Evolutionary conservation across 1,140 invertebrate species (phyloP), one percentile per base, ranked within the genome.

Genomic region (Solen grandis): DNA sequence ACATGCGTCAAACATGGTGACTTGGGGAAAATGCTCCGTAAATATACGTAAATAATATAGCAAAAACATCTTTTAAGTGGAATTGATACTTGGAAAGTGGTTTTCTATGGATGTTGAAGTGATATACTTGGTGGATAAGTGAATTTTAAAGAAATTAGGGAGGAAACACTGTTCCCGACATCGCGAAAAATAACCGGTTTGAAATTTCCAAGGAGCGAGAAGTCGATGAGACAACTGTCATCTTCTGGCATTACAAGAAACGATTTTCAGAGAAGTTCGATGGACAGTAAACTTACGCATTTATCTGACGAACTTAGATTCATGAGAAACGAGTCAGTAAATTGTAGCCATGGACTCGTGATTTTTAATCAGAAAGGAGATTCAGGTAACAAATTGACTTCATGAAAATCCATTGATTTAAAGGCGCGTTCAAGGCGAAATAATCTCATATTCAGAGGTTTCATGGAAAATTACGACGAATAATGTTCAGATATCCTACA

Each of bases 391-490:
- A 62, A 74, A 74, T 74, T 33, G 38, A 36, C 59, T 5, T 55
- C 72, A 8, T 74, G 63, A 19, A 76, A 76, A 31, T 76, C 74
- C 2, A 76, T 76, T n/a, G 60, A 76, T 46, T 25, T 65, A 10
- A 60, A 76, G 16, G 74, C 74, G 27, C 22, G 60, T 25, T 54
- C 60, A 10, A 76, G 74, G 25, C 19, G 74, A 66, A 76, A 65
- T n/a, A n/a, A n/a, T n/a, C n/a, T n/a, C n/a, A n/a, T n/a, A n/a
- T n/a, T n/a, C n/a, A n/a, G n/a, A n/a, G 62, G 74, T 5, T 54
- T 76, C 63, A 38, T 41, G 16, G 72, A 75, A 75, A 75, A 41
- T 46, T 29, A 38, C 10, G 36, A 46, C 2, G 74, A 76, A 25
- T n/a, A 76, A 38, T 76, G 74, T 59, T 22, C 38, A 14, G 36